These are phyloP conservation scores for Petrocephalus microphthalmus DNA, from an alignment of 2,113 vertebrate genomes.

Conservation along the genomic window DNA sequence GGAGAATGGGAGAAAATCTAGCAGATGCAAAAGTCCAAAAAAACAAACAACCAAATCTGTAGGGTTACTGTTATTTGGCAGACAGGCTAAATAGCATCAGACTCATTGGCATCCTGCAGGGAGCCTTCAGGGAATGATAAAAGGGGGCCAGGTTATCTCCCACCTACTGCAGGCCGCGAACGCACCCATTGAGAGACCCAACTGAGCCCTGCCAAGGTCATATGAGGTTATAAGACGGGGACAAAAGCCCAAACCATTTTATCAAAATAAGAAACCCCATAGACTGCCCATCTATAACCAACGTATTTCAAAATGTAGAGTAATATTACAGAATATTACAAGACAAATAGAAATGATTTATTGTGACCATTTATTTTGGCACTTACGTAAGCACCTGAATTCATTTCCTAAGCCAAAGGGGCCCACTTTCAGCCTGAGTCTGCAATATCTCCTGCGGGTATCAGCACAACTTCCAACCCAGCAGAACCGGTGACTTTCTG, in stretches of 20 bases:
- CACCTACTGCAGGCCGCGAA: background rate
- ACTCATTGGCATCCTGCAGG: background rate
- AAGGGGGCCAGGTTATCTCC: background rate
- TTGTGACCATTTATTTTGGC: background rate
- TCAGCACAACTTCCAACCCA: background rate
- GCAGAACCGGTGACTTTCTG: background rate
- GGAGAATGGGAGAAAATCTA: background rate
- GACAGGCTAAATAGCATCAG: background rate
- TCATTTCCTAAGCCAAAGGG: background rate
- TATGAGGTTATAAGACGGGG: background rate
- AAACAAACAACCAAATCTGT: background rate
- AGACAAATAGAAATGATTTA: background rate
- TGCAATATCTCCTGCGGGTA: background rate
- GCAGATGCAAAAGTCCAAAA: background rate
- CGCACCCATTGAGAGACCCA: background rate
- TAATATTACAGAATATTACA: background rate
- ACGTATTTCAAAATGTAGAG: background rate
- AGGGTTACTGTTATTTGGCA: background rate
- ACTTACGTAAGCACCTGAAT: background rate
- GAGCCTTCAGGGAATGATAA: background rate
- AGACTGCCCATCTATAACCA: background rate
- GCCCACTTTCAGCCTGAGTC: background rate
- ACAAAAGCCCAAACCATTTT: background rate
- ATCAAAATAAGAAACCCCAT: background rate
- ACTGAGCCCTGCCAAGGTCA: background rate